Conservation (phyloP, 1,140 invertebrate genomes). For the Lepidotrigona ventralis region DNA sequence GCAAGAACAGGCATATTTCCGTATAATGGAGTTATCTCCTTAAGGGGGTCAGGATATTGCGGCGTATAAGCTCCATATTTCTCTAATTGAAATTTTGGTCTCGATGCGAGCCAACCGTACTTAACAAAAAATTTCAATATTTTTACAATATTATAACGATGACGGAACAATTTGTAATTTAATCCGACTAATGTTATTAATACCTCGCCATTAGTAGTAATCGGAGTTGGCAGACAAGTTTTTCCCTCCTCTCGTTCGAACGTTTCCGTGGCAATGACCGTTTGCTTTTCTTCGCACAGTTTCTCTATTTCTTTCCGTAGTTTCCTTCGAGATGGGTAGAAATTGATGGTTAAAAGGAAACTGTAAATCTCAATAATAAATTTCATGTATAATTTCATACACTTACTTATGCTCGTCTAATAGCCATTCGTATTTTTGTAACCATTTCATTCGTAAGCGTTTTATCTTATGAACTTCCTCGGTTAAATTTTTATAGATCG, state of each 20-base stretch:
- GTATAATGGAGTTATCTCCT: constrained; percentile 45
- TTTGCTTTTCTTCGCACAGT: constrained; percentile 50
- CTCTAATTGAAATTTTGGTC: constrained; percentile 69
- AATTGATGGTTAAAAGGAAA: neutral
- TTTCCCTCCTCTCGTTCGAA: constrained; percentile 51
- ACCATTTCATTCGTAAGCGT: constrained; percentile 60
- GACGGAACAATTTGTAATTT: neutral
- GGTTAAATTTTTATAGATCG: constrained; percentile 47
- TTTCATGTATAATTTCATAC: neutral
- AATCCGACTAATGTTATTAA: neutral
- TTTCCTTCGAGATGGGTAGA: constrained; percentile 42
- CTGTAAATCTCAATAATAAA: no score
- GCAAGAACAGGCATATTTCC: constrained; percentile 63
- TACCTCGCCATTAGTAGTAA: constrained; percentile 61
- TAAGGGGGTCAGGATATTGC: constrained; percentile 60
- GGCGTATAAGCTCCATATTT: constrained; percentile 57
- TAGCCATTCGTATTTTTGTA: constrained; percentile 60
- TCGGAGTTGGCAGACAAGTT: constrained; percentile 60
- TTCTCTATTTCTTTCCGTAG: constrained; percentile 48
- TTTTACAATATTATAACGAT: neutral
- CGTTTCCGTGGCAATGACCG: neutral
- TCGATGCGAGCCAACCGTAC: constrained; percentile 71
- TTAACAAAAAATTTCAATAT: constrained; percentile 33
- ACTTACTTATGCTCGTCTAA: constrained; percentile 66
- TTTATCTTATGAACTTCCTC: constrained; percentile 55